Percentiles rank a stretch among this genome's conserved stretches.
These are phyloP conservation scores for Sphenodon punctatus DNA, from an alignment of 2,797 vertebrate genomes.

Conservation along the genomic window DNA sequence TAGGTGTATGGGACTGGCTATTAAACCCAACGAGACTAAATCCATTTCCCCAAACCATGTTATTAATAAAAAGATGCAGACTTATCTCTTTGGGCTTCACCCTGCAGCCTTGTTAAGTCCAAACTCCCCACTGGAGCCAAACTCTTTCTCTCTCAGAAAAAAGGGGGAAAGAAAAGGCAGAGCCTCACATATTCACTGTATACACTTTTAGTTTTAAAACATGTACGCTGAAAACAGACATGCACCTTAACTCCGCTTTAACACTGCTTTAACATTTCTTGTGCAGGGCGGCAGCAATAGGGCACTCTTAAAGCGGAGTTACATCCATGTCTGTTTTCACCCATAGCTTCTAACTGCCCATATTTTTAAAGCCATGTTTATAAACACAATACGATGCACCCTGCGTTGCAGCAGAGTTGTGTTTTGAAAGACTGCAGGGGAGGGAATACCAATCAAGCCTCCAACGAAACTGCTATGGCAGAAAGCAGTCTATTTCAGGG, in stretches of 20 bases:
- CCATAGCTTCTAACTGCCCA: neutral
- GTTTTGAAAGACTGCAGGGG: neutral
- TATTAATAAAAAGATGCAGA: neutral
- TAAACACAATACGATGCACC: neutral
- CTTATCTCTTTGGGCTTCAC: neutral
- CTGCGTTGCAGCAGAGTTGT: neutral
- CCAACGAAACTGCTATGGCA: neutral
- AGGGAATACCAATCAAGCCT: neutral
- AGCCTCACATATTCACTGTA: too few species aligned
- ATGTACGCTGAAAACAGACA: too few species aligned
- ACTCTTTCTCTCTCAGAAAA: neutral
- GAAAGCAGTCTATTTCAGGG: neutral
- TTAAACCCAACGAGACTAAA: neutral
- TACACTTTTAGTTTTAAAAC: rapidly evolving
- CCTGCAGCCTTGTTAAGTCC: neutral
- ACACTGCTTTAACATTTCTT: too few species aligned
- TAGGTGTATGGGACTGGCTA: neutral
- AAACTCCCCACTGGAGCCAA: neutral
- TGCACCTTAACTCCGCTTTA: too few species aligned
- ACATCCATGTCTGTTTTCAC: too few species aligned
- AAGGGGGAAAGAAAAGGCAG: neutral
- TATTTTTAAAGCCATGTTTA: neutral
- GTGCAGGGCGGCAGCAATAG: too few species aligned
- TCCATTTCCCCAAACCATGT: neutral
- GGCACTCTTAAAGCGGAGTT: too few species aligned